These are phyloP conservation scores for Halocynthia roretzi DNA, from an alignment of 23 tunicate genomes.

Conservation along the genomic window DNA sequence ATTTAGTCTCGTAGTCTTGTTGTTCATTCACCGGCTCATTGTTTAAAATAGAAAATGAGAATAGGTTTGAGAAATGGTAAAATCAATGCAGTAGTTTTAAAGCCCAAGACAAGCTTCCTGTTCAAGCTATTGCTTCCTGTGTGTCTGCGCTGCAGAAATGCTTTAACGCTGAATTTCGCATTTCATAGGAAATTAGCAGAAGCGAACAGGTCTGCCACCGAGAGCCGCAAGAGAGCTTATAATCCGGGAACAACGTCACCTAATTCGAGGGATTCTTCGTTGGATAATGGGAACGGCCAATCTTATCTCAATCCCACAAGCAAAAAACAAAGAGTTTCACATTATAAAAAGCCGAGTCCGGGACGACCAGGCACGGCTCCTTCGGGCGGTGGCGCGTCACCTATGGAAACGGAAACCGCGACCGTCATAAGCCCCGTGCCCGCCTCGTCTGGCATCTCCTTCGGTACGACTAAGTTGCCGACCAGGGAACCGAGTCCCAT, in stretches of 20 bases:
- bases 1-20: too few relatives aligned
- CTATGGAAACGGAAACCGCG: conserved; percentile 25
- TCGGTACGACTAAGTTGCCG: conserved; percentile 4
- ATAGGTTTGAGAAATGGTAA: too few relatives aligned
- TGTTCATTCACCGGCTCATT: too few relatives aligned
- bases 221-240: conserved; percentile 49
- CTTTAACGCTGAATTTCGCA: not conserved
- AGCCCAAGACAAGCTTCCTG: too few relatives aligned
- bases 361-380: conserved; percentile 17
- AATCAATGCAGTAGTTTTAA: too few relatives aligned
- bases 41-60: too few relatives aligned
- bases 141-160: not conserved
- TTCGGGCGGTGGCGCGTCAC: conserved; percentile 42
- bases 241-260: too few relatives aligned
- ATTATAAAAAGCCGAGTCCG: conserved; percentile 46
- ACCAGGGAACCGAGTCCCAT: conserved; percentile 1
- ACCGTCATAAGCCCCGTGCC: conserved; percentile 17
- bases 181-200: conserved; percentile 54
- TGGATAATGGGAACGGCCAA: conserved; percentile 13
- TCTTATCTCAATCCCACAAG: conserved; percentile 55
- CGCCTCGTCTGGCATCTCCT: conserved; percentile 12
- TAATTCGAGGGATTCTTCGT: too few relatives aligned
- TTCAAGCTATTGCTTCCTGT: too few relatives aligned
- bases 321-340: conserved; percentile 71
- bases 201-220: conserved; percentile 7